Conservation (phyloP, 2,888 invertebrate genomes). For the Caenorhabditis zanzibari region DNA sequence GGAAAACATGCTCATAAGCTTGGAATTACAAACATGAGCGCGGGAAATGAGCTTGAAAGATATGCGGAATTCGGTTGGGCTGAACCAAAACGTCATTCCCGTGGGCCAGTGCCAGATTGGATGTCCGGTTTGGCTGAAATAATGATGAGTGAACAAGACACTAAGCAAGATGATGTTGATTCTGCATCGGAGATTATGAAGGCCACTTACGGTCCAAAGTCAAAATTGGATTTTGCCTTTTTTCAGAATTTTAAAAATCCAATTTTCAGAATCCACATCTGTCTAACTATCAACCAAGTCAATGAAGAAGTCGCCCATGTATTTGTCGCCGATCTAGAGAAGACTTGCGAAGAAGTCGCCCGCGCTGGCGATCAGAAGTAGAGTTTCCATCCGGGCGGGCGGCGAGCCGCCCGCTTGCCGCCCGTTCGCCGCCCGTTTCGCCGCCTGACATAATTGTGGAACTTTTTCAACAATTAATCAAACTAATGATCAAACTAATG, state of each 20-base stretch:
- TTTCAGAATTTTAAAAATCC: too few species aligned
- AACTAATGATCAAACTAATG: too few species aligned
- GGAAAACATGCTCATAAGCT: slow-evolving; percentile 64
- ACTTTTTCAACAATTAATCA: too few species aligned
- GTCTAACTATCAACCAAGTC: slow-evolving; percentile 94
- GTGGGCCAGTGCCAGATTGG: slow-evolving; percentile 65
- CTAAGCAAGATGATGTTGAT: slow-evolving; percentile 46
- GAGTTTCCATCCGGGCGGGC: too few species aligned
- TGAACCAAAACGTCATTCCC: slow-evolving; percentile 56
- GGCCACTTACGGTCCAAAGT: slow-evolving; percentile 58
- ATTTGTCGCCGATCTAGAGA: slow-evolving; percentile 90
- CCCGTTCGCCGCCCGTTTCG: too few species aligned
- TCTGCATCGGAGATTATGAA: slow-evolving; percentile 62
- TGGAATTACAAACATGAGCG: slow-evolving; percentile 49
- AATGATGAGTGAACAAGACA: slow-evolving; percentile 66
- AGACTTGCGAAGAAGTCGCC: slow-evolving; percentile 83
- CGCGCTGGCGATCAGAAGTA: slow-evolving; percentile 71
- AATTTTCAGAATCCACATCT: slow-evolving; percentile 90
- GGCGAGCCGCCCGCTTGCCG: too few species aligned
- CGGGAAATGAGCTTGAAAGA: slow-evolving; percentile 45
- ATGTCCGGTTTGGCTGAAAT: slow-evolving; percentile 64
- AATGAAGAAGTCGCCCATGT: slow-evolving; percentile 91
- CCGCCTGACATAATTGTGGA: too few species aligned
- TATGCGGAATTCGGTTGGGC: slow-evolving; percentile 63
- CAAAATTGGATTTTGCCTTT: too few species aligned